These are phyloP conservation scores for Nycticebus coucang DNA, from an alignment of 2,113 vertebrate genomes.

Conservation along the genomic window DNA sequence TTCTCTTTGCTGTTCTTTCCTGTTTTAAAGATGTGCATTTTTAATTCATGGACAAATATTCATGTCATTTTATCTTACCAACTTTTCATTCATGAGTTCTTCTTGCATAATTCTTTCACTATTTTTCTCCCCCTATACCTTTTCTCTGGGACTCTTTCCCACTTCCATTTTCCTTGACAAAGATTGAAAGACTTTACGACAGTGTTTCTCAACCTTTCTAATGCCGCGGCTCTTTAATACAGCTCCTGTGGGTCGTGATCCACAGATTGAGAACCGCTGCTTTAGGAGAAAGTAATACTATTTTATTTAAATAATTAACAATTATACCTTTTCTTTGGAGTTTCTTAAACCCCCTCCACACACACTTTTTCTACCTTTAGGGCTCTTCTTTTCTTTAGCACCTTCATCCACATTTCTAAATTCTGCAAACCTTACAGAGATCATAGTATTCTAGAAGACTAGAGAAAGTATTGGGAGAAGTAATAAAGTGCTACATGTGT, in stretches of 20 bases:
- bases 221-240: no score
- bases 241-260: no score
- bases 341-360: neutral
- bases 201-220: no score
- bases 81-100: conserved; percentile 29
- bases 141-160: neutral
- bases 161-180: neutral
- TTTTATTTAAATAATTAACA: conserved; percentile 34
- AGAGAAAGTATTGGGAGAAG: neutral
- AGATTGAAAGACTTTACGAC: neutral
- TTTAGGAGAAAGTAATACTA: neutral
- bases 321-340: conserved; percentile 3
- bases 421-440: neutral
- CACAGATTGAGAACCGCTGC: neutral
- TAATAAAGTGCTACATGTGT: neutral
- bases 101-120: neutral
- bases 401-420: neutral
- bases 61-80: neutral
- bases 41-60: conserved; percentile 21
- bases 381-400: neutral
- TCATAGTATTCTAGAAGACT: neutral
- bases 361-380: neutral
- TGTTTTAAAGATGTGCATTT: conserved; percentile 21
- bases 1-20: conserved; percentile 38
- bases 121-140: neutral